A percentile compares a stretch with the other conserved stretches of the same genome.
These are phyloP conservation scores for Parauchenoglanis punctatus DNA, from an alignment of 2,797 vertebrate species.

Conservation along the genomic window DNA sequence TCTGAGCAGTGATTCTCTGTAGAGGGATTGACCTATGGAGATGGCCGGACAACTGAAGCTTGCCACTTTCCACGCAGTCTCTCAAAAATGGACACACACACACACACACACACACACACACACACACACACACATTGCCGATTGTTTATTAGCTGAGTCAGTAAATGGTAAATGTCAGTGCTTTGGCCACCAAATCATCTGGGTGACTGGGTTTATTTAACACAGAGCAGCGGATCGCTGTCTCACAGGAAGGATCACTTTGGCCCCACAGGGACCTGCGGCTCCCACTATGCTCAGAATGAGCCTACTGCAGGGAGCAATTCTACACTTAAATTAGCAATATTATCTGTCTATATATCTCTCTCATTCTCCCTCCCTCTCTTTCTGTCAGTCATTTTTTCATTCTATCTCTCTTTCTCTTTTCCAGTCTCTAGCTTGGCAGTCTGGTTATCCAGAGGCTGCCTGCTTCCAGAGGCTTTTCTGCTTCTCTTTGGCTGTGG, in stretches of 20 bases:
- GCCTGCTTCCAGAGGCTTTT: background rate
- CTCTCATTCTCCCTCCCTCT: conserved; percentile 1
- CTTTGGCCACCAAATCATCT: conserved; percentile 48
- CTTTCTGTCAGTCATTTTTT: conserved; percentile 5
- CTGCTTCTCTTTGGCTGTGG: conserved; percentile 11
- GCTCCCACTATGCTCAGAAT: background rate
- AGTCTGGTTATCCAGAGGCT: background rate
- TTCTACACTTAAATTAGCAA: conserved; percentile 36
- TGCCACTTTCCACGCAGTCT: background rate
- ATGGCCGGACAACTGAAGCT: conserved; percentile 39
- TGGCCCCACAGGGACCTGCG: conserved; percentile 8
- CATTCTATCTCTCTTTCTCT: conserved; percentile 34
- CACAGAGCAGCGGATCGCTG: conserved; percentile 32
- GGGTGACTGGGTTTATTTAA: conserved; percentile 49
- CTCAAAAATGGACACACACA: background rate
- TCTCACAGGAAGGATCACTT: conserved; percentile 24
- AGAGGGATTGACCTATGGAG: conserved; percentile 58
- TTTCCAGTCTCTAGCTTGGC: conserved; percentile 5
- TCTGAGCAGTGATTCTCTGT: conserved; percentile 34
- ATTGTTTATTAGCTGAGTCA: conserved; percentile 8
- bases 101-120: conserved; percentile 12
- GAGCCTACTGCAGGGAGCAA: conserved; percentile 20
- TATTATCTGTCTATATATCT: conserved; percentile 10
- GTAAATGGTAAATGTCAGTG: conserved; percentile 60
- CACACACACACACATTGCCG: conserved; percentile 10